Base-by-base conservation (phyloP, 2,797 vertebrate genomes). In the Cossypha niveicapilla region DNA sequence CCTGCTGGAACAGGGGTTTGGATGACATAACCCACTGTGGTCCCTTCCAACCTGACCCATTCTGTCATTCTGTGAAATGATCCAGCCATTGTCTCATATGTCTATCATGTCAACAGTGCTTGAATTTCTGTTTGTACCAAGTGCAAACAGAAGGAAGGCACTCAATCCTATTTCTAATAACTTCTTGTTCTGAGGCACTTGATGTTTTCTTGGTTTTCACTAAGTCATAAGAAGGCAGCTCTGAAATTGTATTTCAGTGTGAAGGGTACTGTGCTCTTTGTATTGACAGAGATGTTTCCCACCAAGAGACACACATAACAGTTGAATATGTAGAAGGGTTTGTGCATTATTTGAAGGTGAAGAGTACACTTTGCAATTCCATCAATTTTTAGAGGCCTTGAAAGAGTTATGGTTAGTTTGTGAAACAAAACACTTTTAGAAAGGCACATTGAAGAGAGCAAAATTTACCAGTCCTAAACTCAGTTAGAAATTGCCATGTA, bases 61-160 rank as follows among this genome's bases (percentile, higher is more conserved):
- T 17, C 61, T 42, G 22, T 60, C 34, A 30, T 48, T 28, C 62
- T 37, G 22, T 67, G 54, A 67, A 93, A 77, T 17, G 12, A 62
- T 67, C 54, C 24, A 79, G 4, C 6, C 6, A n/a, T 24, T 32
- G 13, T 63, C 57, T 67, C 45, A 22, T 2, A 42, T 4, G 9
- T 24, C 0, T 2, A 7, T 56, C 2, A 1, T 32, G n/a, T 35
- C 44, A 87, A 18, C 5, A 16, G 5, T 7, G 27, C 41, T 63
- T 65, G 6, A 48, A 57, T 72, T 78, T 67, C 35, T 67, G 6
- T 71, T 63, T 68, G 30, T 25, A n/a, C 24, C 34, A 44, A 53
- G 13, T 61, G 37, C 8, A 78, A 53, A 41, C 24, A 62, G 37
- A 88, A 65, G 18, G 4, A 86, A 78, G 4, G 15, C 16, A 27